These are phyloP conservation scores for Xenopus laevis DNA, from an alignment of 2,113 vertebrate species.

Conservation along the genomic window DNA sequence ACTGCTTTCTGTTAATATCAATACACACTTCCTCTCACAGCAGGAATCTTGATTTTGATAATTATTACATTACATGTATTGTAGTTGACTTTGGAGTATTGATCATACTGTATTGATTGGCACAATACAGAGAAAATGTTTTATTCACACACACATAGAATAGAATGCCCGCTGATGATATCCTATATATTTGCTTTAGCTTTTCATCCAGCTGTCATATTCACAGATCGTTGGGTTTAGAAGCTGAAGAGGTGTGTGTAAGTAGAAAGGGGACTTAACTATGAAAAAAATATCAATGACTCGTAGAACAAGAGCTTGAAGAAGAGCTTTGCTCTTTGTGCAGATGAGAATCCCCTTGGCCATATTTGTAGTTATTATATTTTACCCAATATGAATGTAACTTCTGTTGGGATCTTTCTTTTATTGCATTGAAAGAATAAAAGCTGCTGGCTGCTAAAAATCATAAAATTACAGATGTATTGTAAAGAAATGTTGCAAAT, in stretches of 20 bases:
- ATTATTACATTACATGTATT: no score
- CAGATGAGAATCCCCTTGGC: constrained; percentile 9
- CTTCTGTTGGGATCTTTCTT: neutral
- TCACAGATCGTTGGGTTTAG: constrained; percentile 7
- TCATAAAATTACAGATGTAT: neutral
- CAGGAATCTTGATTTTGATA: no score
- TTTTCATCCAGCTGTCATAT: neutral
- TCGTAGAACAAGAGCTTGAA: neutral
- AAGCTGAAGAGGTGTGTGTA: constrained; percentile 6
- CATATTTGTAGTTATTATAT: constrained; percentile 10
- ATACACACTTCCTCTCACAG: neutral
- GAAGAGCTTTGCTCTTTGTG: constrained; percentile 15
- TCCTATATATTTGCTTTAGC: neutral
- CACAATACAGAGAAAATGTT: constrained; percentile 5
- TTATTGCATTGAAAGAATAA: neutral
- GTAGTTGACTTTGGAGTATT: neutral
- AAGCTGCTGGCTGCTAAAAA: no score
- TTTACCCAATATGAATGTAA: constrained; percentile 2
- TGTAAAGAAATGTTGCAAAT: neutral
- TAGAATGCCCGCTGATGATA: neutral
- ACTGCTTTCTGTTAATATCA: neutral
- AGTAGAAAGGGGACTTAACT: constrained; percentile 12
- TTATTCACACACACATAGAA: neutral
- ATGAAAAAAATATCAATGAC: constrained; percentile 21
- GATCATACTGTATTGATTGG: constrained; percentile 14